Evolutionary conservation across 2,888 invertebrate genomes (phyloP), one percentile per base, ranked within the genome.

Genomic region (Pegoplata infirma): DNA sequence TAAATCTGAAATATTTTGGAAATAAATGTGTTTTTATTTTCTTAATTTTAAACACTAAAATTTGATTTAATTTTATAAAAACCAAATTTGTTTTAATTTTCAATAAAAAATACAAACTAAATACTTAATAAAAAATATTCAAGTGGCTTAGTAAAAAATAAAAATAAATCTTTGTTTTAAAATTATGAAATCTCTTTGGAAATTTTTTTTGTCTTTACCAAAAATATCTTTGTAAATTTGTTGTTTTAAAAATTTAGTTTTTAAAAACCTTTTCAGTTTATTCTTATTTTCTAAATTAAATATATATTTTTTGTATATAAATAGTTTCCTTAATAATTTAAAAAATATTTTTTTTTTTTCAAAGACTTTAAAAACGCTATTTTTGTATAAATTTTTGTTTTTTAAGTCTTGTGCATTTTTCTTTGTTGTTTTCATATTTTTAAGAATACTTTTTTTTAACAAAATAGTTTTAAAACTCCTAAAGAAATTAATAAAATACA

Each of bases 361-460:
- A 14, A 25, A 32, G 12, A 5, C n/a, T n/a, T 40, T n/a, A 40
- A 25, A 3, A 40, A n/a, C 5, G 5, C n/a, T 1, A 12, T n/a
- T 1, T 40, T 12, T 32, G n/a, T 40, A 40, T 40, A 40, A 40
- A 40, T 40, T 40, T 12, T 12, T 40, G n/a, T 40, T 40, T 40
- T 40, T 32, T 40, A 40, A 40, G 36, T 40, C 2, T n/a, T 40
- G 16, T 69, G 59, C 59, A 69, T 59, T 59, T 59, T 72, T 51
- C 25, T 32, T 71, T 71, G 32, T 63, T 63, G 61, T 71, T 71
- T 69, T 55, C 23, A 46, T 61, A 71, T 61, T 46, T 71, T 53
- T 71, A 71, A 61, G 53, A 46, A 32, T 17, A 53, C 4, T 3
- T 59, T n/a, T n/a, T 58, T 61, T 44, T 46, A 28, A 46, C 21